Evolutionary conservation across 2,888 invertebrate genomes (phyloP).

Genomic region (Temnothorax rugatulus): DNA sequence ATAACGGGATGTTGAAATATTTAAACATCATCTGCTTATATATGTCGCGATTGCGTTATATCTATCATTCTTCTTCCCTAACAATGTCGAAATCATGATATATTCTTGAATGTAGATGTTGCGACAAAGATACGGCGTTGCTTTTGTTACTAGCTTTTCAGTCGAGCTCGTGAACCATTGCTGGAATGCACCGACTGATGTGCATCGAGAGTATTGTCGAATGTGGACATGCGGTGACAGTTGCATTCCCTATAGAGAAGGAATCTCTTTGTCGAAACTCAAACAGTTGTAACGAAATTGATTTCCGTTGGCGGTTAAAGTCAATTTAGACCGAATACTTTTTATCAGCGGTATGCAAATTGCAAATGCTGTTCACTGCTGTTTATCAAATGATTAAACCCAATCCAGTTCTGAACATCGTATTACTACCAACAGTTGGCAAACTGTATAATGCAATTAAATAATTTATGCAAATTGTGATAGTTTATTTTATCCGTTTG

Average conservation of each 20-base stretch:
- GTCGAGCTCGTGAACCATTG: slow-evolving; percentile 33
- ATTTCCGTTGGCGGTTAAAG: slow-evolving; percentile 34
- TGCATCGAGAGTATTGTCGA: slow-evolving; percentile 31
- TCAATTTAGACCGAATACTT: slow-evolving; percentile 30
- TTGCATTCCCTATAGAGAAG: slow-evolving; percentile 16
- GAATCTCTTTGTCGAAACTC: slow-evolving; percentile 21
- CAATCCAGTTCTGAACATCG: background rate
- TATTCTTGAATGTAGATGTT: slow-evolving; percentile 39
- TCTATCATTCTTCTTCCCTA: slow-evolving; percentile 4
- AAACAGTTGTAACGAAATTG: slow-evolving; percentile 39
- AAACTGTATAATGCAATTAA: background rate
- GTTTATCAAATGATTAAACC: background rate
- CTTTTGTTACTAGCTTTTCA: slow-evolving; percentile 44
- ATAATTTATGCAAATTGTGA: slow-evolving; percentile 4
- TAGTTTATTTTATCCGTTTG: background rate
- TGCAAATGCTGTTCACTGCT: background rate
- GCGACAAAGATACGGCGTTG: slow-evolving; percentile 34
- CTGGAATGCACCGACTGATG: slow-evolving; percentile 32
- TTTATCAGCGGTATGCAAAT: slow-evolving; percentile 2
- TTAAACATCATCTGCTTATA: slow-evolving; percentile 5
- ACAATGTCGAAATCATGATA: slow-evolving; percentile 26
- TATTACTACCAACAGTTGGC: background rate
- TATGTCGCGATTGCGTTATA: background rate
- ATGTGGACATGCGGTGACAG: slow-evolving; percentile 12
- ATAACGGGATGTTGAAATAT: background rate